phyloP scores from a whole-genome alignment of 2,113 vertebrate species.

The Equus quagga region DNA sequence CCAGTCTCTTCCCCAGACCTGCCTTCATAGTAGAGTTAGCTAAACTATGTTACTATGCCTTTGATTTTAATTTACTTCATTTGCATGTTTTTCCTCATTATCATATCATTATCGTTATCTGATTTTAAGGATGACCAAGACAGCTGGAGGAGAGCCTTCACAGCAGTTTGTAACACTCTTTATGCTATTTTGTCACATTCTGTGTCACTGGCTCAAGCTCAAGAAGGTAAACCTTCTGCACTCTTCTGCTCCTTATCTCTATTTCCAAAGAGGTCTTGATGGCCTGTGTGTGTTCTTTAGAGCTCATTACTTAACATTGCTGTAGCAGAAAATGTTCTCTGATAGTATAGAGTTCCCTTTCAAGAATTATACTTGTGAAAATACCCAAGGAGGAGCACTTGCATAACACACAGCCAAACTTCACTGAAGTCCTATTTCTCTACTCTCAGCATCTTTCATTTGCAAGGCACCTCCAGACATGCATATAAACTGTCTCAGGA shows the following conservation, averaged over 20 bases:
- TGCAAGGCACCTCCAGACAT: not conserved
- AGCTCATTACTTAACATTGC: not conserved
- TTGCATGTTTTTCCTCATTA: not conserved
- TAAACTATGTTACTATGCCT: not conserved
- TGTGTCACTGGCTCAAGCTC: not conserved
- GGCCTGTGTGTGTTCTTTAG: not conserved
- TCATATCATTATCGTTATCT: not conserved
- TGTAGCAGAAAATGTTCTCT: not conserved
- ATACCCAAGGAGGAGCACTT: not conserved
- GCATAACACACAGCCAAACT: not conserved
- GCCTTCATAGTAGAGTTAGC: not conserved
- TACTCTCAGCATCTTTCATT: not conserved
- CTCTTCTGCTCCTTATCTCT: not conserved
- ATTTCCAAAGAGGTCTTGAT: not conserved
- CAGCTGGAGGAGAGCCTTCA: not conserved
- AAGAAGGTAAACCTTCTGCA: not conserved
- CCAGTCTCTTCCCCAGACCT: not conserved
- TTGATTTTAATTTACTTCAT: not conserved
- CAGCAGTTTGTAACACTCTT: not conserved
- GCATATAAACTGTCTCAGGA: not conserved
- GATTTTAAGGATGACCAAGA: not conserved
- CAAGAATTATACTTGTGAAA: not conserved
- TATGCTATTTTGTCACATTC: not conserved
- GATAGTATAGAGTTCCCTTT: not conserved
- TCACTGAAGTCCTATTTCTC: not conserved